Base-by-base conservation (phyloP, 2,113 vertebrate species). In the Malurus cyaneus region DNA sequence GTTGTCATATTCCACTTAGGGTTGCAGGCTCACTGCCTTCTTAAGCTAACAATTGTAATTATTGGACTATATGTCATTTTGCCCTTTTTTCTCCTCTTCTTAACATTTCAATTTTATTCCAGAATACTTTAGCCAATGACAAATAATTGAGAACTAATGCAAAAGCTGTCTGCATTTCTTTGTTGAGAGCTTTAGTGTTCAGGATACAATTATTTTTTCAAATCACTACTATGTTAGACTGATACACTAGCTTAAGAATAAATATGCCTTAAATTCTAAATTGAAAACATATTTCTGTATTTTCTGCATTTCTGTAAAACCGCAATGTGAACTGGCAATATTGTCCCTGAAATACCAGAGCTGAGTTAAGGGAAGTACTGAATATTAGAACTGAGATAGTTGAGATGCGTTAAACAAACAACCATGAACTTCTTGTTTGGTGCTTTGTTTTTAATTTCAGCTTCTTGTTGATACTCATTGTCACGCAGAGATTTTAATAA, bases 231-330 rank as follows among this genome's bases (percentile, higher is more conserved):
- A 59, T 8, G 11, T 32, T 69, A 76, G 53, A 89, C 12, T n/a
- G 31, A 91, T 52, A 61, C 12, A 53, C 29, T 29, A 82, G 29
- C 23, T 57, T 70, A 14, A 87, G 46, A 91, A 86, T 53, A 91
- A 72, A 61, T 25, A 74, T 2, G 32, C 42, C 20, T 70, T 66
- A 66, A 62, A 91, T 77, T 73, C 21, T 46, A 73, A 89, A 96
- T 36, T 59, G 54, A 86, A 96, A 94, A 65, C 79, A 79, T 19
- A 81, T 54, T 65, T 90, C 23, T 71, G 6, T 49, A 36, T 32
- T 67, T 93, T 71, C 59, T 78, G 77, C 11, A 73, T 69, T 72
- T 83, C 60, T 82, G 50, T 64, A 78, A 89, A 96, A 94, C 47
- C 26, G 1, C 74, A 81, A 54, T 0, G 2, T 28, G n/a, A 78